Evolutionary conservation across 2,888 invertebrate species (phyloP), one percentile per base, ranked within the genome.

Genomic region (Pollenia griseotomentosa): DNA sequence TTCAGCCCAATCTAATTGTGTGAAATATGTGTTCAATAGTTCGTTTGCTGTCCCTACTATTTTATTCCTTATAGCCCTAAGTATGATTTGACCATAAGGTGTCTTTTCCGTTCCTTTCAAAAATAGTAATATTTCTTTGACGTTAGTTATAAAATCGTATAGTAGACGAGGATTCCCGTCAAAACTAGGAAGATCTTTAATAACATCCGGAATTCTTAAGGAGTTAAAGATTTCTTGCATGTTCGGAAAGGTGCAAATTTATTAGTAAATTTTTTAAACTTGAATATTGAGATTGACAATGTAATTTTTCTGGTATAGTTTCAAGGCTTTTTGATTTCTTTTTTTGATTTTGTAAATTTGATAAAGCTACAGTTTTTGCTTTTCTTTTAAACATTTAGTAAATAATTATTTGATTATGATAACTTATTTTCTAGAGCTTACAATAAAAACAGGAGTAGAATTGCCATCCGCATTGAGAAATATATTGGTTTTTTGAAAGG

Each of bases 1-100:
- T 42, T 42, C 46, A 19, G 11, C n/a, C 65, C 61, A 61, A n/a
- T 79, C 44, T 6, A 88, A n/a, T 40, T 74, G 78, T 4, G 86
- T 89, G 1, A 82, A 83, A 23, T 89, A 88, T 73, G 85, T 88
- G 53, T 88, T 89, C 6, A 89, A 61, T n/a, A 86, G 80, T 71
- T 88, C 88, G 16, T 89, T 89, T 19, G 89, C 89, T 46, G 75
- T 68, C 1, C 89, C 88, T 44, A 46, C 75, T 23, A 89, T 88
- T 83, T 89, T 89, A 46, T 89, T 89, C 9, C 88, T 59, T 4
- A 88, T 88, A 2, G 87, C 85, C 7, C 88, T 63, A 46, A 88
- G 40, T 14, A 89, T 19, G 23, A 88, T 81, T 81, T 83, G 77
- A 4, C 57, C 55, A 12, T 86, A 86, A 42, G 78, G 65, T 4